Evolutionary conservation across 2,797 vertebrate genomes (phyloP).

Genomic region (Cercopithecus petaurista): DNA sequence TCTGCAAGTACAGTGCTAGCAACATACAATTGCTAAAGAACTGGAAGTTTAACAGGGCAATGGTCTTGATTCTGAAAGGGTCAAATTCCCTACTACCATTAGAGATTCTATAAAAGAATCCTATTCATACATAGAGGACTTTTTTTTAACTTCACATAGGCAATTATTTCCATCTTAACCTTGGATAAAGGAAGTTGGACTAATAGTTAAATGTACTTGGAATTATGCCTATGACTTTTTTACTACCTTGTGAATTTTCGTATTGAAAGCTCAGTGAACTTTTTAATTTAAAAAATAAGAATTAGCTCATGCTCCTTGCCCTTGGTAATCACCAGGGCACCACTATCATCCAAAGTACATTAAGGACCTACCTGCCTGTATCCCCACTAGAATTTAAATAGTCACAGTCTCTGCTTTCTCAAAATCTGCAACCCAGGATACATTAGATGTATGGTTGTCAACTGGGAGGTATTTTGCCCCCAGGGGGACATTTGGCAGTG

Average conservation of each 20-base stretch:
- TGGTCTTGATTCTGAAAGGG: slow-evolving; percentile 16
- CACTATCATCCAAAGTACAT: not conserved
- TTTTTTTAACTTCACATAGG: not conserved
- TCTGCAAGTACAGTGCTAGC: not conserved
- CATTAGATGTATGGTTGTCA: not conserved
- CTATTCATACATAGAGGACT: not conserved
- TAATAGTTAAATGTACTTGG: slow-evolving; percentile 49
- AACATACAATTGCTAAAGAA: not conserved
- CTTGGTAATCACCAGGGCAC: slow-evolving; percentile 50
- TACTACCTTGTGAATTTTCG: slow-evolving; percentile 48
- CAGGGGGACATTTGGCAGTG: not conserved
- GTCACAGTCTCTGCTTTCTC: not conserved
- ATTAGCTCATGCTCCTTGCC: slow-evolving; percentile 19
- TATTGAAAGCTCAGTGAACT: slow-evolving; percentile 64
- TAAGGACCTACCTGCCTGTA: slow-evolving; percentile 37
- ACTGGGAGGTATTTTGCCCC: not conserved
- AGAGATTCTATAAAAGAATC: slow-evolving; percentile 53
- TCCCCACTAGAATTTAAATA: slow-evolving; percentile 3
- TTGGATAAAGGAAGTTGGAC: slow-evolving; percentile 35
- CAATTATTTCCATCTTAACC: slow-evolving; percentile 69
- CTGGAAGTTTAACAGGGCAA: not conserved
- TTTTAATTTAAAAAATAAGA: slow-evolving; percentile 68
- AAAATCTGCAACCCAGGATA: not conserved
- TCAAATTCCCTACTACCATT: slow-evolving; percentile 11
- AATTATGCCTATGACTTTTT: slow-evolving; percentile 56